Evolutionary conservation across 2,113 vertebrate species (phyloP).

Genomic region (Quiscalus mexicanus): DNA sequence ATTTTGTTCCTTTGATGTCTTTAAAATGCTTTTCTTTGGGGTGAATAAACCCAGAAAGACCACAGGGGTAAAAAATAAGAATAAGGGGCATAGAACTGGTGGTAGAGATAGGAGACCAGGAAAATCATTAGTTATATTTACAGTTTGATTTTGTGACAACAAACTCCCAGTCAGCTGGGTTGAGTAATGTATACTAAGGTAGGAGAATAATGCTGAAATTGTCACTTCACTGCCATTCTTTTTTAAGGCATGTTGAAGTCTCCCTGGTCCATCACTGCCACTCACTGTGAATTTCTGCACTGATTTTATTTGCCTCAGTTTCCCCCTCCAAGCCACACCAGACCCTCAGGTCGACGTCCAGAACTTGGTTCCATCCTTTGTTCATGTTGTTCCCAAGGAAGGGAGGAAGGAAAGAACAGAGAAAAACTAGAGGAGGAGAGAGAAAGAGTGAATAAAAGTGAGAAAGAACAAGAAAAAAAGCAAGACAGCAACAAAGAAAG

Average conservation of each 20-base stretch:
- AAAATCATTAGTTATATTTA: neutral
- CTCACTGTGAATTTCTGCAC: neutral
- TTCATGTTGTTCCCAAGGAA: neutral
- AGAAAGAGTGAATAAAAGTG: neutral
- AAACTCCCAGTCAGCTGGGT: neutral
- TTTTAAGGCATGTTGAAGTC: neutral
- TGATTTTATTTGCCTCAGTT: neutral
- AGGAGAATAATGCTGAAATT: neutral
- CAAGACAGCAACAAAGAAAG: neutral
- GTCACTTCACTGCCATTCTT: neutral
- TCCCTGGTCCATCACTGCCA: neutral
- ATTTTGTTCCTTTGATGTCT: neutral
- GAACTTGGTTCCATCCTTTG: neutral
- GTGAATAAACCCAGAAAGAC: neutral
- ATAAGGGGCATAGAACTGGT: neutral
- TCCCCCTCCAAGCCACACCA: neutral
- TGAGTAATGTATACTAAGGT: rapidly evolving
- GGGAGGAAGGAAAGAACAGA: neutral
- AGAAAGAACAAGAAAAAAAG: neutral
- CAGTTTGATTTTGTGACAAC: neutral
- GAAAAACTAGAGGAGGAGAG: neutral
- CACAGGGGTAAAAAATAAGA: neutral
- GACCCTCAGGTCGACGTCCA: neutral
- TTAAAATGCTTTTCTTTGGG: neutral
- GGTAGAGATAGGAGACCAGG: neutral